Conservation (phyloP, 1,140 invertebrate genomes). For the Dendrolimus kikuchii region DNA sequence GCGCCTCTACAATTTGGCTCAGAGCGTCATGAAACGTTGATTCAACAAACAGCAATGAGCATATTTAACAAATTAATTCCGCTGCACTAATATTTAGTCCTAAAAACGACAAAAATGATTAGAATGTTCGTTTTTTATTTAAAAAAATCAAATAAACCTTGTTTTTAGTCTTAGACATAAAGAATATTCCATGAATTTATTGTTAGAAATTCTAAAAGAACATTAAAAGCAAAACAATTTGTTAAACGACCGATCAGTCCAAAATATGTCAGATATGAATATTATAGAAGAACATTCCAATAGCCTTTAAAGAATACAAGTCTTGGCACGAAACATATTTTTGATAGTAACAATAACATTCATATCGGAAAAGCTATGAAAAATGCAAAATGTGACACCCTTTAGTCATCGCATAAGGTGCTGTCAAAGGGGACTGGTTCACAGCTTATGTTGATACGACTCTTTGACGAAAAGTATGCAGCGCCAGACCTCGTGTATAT, state of each 20-base stretch:
- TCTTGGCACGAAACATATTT: constrained; percentile 11
- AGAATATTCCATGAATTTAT: no score
- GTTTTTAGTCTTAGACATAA: no score
- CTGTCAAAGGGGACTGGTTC: constrained; percentile 29
- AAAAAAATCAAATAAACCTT: no score
- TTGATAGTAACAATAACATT: constrained; percentile 24
- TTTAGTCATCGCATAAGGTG: constrained; percentile 18
- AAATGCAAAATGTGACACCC: constrained; percentile 29
- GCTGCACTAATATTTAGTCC: no score
- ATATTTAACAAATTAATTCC: no score
- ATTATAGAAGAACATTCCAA: not conserved
- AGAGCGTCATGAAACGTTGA: constrained; percentile 46
- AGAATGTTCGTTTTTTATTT: no score
- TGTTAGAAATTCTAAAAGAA: no score
- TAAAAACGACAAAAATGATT: no score
- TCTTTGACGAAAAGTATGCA: constrained; percentile 30
- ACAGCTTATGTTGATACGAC: constrained; percentile 30
- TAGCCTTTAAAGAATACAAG: constrained; percentile 4
- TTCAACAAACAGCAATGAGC: constrained; percentile 30
- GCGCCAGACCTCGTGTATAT: constrained; percentile 25
- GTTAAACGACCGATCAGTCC: no score
- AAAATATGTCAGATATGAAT: no score
- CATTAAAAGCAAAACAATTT: no score
- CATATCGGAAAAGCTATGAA: constrained; percentile 12
- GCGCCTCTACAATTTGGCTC: constrained; percentile 43